Percentiles rank a stretch among this genome's conserved stretches.
Conservation (phyloP, 1,140 invertebrate genomes). For the Sitobion miscanthi region DNA sequence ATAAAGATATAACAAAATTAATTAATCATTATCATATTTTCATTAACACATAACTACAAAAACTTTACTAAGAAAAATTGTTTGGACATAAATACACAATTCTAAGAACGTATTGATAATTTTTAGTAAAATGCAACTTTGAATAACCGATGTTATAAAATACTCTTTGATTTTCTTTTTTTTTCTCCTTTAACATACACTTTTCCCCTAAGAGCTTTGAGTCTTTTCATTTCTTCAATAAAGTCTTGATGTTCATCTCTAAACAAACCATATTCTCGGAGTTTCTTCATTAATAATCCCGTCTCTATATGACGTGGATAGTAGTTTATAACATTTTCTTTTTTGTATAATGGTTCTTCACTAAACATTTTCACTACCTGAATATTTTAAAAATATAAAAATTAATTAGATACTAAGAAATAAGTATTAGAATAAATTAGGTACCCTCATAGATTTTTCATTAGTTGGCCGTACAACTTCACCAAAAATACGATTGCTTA, state of each 20-base stretch:
- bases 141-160: constrained; percentile 20
- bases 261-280: constrained; percentile 80
- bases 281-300: constrained; percentile 71
- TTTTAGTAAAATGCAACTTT: background rate
- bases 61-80: background rate
- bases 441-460: constrained; percentile 72
- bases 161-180: constrained; percentile 42
- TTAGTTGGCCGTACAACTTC: constrained; percentile 81
- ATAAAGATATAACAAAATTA: background rate
- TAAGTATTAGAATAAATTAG: constrained; percentile 47
- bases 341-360: constrained; percentile 76
- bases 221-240: constrained; percentile 84
- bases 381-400: constrained; percentile 33
- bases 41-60: background rate
- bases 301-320: constrained; percentile 86
- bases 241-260: constrained; percentile 93
- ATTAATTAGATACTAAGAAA: background rate
- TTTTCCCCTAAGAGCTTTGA: constrained; percentile 81
- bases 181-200: constrained; percentile 55
- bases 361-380: constrained; percentile 82
- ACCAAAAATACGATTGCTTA: constrained; percentile 89
- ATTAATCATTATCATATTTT: background rate
- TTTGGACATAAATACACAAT: background rate
- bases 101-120: background rate
- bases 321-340: constrained; percentile 78